Evolutionary conservation across 1,140 invertebrate genomes (phyloP).

Genomic region (Adelges cooleyi): DNA sequence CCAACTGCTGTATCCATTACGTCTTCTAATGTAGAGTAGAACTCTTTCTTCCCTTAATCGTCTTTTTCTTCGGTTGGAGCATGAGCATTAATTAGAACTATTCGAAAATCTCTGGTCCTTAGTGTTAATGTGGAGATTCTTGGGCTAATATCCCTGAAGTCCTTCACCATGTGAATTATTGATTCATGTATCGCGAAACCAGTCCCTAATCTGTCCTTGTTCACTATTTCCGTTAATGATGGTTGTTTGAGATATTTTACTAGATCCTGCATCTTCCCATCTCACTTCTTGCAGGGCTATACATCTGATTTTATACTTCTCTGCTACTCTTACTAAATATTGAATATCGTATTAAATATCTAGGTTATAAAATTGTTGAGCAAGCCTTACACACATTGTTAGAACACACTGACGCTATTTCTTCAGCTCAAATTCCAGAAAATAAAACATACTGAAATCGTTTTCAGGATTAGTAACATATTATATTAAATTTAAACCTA

Average conservation of each 20-base stretch:
- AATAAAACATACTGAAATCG: no score
- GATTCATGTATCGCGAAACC: not conserved
- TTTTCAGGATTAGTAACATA: no score
- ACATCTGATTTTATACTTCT: not conserved
- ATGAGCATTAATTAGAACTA: conserved; percentile 4
- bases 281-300: not conserved
- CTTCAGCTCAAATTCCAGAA: not conserved
- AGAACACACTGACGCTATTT: no score
- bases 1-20: conserved; percentile 1
- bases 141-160: conserved; percentile 7
- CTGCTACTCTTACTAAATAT: no score
- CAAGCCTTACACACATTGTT: not conserved
- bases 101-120: not conserved
- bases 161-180: not conserved
- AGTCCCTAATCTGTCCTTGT: not conserved
- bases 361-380: no score
- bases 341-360: no score
- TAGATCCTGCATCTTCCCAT: not conserved
- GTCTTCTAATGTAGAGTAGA: not conserved
- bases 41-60: not conserved
- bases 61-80: not conserved
- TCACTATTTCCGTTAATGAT: not conserved
- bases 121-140: conserved; percentile 9
- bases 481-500: no score
- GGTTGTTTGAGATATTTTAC: not conserved